Conservation (phyloP, 1,140 invertebrate genomes). For the Brachionus koreanus region DNA sequence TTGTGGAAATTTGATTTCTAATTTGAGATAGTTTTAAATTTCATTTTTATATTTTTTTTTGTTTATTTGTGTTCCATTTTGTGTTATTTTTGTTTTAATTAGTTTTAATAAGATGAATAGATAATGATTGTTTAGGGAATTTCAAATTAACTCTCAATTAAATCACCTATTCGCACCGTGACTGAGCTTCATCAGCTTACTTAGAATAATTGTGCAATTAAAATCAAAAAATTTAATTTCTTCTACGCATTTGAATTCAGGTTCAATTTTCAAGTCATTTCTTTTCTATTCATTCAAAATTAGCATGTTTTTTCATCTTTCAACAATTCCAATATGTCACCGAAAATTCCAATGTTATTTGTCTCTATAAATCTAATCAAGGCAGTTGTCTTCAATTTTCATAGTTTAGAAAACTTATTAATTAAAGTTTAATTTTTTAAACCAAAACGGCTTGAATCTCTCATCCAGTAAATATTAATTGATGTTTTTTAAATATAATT, state of each 20-base stretch:
- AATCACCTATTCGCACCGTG: neutral
- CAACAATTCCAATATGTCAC: no score
- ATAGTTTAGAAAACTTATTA: neutral
- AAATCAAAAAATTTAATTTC: neutral
- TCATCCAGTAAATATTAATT: neutral
- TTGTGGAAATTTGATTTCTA: constrained; percentile 40
- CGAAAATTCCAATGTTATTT: no score
- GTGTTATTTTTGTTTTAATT: constrained; percentile 40
- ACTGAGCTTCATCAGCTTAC: neutral
- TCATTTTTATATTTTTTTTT: constrained; percentile 26
- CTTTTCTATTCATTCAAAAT: neutral
- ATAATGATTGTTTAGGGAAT: neutral
- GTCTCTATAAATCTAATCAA: no score
- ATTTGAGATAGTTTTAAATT: constrained; percentile 22
- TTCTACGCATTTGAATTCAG: neutral
- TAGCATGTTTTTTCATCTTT: neutral
- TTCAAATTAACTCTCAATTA: neutral
- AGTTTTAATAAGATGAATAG: constrained; percentile 21
- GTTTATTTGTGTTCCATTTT: neutral
- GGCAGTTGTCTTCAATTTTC: no score
- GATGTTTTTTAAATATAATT: neutral
- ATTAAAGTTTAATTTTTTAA: neutral
- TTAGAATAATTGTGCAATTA: neutral
- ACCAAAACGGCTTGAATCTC: neutral
- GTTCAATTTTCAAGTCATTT: neutral